Evolutionary conservation across 2,113 vertebrate species (phyloP).

Genomic region (Pimephales promelas): DNA sequence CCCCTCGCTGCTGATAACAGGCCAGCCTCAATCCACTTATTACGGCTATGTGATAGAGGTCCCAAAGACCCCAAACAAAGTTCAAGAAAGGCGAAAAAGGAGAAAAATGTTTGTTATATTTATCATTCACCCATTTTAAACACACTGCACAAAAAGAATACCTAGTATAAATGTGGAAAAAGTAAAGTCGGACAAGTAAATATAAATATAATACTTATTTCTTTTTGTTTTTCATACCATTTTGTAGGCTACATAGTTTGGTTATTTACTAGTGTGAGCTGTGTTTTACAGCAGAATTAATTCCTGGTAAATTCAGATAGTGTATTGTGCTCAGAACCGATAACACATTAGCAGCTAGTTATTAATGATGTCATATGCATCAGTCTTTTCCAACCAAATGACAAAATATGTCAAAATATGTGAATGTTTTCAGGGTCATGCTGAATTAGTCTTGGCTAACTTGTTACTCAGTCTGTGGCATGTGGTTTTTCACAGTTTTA

Average conservation of each 20-base stretch:
- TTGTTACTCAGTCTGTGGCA: background rate
- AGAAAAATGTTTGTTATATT: background rate
- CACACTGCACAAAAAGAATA: background rate
- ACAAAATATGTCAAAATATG: background rate
- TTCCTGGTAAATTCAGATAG: background rate
- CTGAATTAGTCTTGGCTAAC: background rate
- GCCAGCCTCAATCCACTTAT: conserved; percentile 31
- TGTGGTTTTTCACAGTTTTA: conserved; percentile 7
- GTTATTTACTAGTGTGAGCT: background rate
- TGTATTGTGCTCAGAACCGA: background rate
- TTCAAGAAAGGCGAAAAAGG: background rate
- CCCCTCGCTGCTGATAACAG: conserved; percentile 14
- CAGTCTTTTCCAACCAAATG: background rate
- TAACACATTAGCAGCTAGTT: background rate
- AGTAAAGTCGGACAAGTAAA: background rate
- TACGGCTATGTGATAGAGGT: background rate
- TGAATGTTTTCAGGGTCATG: background rate
- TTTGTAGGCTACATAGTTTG: background rate
- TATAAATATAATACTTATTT: background rate
- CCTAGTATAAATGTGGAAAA: background rate
- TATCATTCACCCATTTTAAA: background rate
- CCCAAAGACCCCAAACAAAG: no score
- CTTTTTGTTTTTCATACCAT: background rate
- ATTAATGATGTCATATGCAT: background rate
- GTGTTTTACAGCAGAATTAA: background rate